phyloP scores from a whole-genome alignment of 2,888 invertebrate species.

The Sinelater perroti region DNA sequence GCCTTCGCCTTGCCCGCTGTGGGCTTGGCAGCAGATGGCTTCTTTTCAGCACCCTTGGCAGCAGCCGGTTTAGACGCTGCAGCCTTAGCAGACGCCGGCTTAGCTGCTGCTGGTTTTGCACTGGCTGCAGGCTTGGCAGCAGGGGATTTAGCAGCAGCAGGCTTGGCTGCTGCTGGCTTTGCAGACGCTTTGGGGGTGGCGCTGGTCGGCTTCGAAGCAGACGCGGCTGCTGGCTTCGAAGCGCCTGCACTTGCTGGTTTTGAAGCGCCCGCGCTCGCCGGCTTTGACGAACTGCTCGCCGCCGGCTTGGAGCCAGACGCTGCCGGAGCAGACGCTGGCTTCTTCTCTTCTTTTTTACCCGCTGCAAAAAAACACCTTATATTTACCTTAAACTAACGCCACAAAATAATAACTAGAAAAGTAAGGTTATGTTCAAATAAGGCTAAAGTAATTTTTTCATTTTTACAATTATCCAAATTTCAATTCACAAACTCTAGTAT shows the following conservation, averaged over 20 bases:
- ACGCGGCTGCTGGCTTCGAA: conserved; percentile 53
- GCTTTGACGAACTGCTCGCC: conserved; percentile 45
- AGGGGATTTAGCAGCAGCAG: conserved; percentile 57
- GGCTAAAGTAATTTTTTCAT: too few species aligned
- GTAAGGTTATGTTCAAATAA: too few species aligned
- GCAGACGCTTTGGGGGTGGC: conserved; percentile 30
- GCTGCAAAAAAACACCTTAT: too few species aligned
- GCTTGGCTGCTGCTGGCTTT: conserved; percentile 52
- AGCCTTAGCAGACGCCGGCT: conserved; percentile 52
- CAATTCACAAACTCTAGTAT: too few species aligned
- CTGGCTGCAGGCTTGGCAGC: conserved; percentile 56
- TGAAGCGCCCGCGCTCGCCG: conserved; percentile 43
- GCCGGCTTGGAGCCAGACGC: conserved; percentile 49
- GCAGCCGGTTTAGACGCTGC: conserved; percentile 59
- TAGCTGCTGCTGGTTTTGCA: conserved; percentile 57
- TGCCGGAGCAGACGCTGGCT: conserved; percentile 59
- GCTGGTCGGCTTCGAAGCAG: conserved; percentile 56
- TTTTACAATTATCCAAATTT: too few species aligned
- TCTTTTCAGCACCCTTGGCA: conserved; percentile 59
- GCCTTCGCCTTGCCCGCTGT: conserved; percentile 57
- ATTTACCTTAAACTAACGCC: too few species aligned
- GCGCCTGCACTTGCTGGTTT: conserved; percentile 54
- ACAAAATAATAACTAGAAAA: too few species aligned
- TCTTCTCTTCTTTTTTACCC: conserved; percentile 60
- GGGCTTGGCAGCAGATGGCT: conserved; percentile 54